Conservation (phyloP, 2,113 vertebrate species). For the Tachuris rubrigastra region DNA sequence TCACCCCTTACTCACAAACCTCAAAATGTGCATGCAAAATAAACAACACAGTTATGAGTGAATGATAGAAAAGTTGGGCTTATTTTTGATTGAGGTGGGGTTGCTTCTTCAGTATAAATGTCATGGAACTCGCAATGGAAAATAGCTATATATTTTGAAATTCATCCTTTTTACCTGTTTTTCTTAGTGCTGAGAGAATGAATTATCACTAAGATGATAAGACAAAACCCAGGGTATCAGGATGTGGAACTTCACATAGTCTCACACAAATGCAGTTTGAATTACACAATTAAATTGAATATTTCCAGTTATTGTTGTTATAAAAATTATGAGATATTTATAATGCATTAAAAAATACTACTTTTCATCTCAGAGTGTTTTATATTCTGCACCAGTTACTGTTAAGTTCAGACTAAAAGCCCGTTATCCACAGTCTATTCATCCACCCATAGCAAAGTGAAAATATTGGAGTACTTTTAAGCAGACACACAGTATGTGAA, state of each 20-base stretch:
- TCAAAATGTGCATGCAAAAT: neutral
- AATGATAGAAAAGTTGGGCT: neutral
- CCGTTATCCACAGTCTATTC: neutral
- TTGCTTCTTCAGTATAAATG: neutral
- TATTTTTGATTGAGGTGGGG: neutral
- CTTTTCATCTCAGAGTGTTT: neutral
- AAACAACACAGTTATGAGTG: neutral
- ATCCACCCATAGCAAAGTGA: neutral
- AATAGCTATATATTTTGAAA: neutral
- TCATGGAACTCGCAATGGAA: neutral
- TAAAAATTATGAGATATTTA: neutral
- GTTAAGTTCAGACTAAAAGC: neutral
- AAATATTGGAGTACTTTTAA: neutral
- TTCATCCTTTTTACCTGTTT: neutral
- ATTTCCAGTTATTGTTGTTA: neutral
- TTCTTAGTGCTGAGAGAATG: neutral
- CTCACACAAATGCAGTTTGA: neutral
- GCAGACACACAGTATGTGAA: neutral
- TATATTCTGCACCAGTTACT: neutral
- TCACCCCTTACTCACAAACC: neutral
- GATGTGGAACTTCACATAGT: neutral
- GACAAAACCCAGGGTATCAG: neutral
- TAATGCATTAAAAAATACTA: neutral
- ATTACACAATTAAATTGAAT: neutral
- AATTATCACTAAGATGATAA: neutral